Conservation (phyloP, 2,888 invertebrate genomes). For the Acanthacorydalis orientalis region DNA sequence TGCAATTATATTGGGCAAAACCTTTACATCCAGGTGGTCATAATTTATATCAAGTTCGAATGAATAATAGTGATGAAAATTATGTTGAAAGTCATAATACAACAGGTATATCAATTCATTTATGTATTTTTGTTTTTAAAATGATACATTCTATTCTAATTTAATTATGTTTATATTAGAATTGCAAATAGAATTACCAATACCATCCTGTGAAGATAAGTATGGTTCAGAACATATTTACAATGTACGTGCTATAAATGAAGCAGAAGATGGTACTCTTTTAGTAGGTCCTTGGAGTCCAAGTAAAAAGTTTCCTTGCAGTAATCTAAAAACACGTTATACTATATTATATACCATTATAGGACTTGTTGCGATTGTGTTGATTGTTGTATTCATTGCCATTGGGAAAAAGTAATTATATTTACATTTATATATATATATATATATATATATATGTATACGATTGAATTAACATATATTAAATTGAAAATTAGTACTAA, state of each 20-base stretch:
- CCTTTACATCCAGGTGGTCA: constrained; percentile 29
- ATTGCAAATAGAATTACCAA: no score
- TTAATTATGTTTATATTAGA: no score
- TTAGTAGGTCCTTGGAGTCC: constrained; percentile 22
- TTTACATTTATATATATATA: background rate
- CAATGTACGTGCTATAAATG: constrained; percentile 19
- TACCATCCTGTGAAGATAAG: no score
- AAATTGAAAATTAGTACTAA: no score
- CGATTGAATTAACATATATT: no score
- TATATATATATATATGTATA: no score
- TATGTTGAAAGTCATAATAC: no score
- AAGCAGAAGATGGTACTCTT: constrained; percentile 16
- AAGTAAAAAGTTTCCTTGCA: constrained; percentile 16
- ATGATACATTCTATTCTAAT: no score
- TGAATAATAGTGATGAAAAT: constrained; percentile 17
- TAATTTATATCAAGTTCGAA: constrained; percentile 32
- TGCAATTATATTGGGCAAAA: constrained; percentile 28
- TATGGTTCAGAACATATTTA: constrained; percentile 9
- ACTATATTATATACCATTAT: constrained; percentile 10
- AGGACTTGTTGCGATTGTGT: constrained; percentile 8
- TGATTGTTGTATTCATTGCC: constrained; percentile 8
- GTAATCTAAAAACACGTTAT: constrained; percentile 8
- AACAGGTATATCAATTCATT: no score
- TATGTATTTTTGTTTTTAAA: no score
- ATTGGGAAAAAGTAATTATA: constrained; percentile 13